Percentiles rank a stretch among this genome's conserved stretches.
Conservation (phyloP, 2,113 vertebrate genomes). For the Egretta garzetta region DNA sequence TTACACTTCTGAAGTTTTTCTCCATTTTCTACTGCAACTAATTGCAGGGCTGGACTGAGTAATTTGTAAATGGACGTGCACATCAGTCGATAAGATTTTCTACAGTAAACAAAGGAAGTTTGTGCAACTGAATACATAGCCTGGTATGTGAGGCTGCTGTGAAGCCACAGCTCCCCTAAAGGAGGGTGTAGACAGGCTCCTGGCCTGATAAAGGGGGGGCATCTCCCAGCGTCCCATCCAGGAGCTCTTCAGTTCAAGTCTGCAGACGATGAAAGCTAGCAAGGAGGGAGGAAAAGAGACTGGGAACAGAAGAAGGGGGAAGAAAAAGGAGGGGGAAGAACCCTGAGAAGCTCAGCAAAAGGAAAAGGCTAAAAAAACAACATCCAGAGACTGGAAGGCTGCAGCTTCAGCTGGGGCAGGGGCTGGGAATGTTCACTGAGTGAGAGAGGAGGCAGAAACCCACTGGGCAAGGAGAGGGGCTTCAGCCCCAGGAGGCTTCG, state of each 20-base stretch:
- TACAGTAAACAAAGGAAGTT: background rate
- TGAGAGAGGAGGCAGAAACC: background rate
- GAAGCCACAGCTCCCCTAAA: background rate
- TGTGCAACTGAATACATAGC: background rate
- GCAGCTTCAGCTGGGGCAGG: background rate
- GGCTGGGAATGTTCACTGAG: rapidly evolving
- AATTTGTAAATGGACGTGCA: background rate
- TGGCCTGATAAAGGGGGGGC: too few species aligned
- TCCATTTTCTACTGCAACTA: background rate
- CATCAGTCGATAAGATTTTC: background rate
- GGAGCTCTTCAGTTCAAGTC: rapidly evolving
- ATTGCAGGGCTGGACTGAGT: background rate
- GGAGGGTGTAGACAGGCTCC: background rate
- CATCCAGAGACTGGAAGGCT: background rate
- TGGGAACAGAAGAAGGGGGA: background rate
- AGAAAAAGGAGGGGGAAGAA: background rate
- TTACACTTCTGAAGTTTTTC: background rate
- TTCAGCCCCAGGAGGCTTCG: background rate
- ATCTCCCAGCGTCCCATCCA: background rate
- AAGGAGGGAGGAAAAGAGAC: background rate
- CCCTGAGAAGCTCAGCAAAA: background rate
- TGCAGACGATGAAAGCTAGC: background rate
- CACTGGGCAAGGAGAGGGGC: background rate
- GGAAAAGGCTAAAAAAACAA: background rate
- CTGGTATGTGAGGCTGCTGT: background rate